Conservation (phyloP, 2,113 vertebrate species). For the Notothenia coriiceps region DNA sequence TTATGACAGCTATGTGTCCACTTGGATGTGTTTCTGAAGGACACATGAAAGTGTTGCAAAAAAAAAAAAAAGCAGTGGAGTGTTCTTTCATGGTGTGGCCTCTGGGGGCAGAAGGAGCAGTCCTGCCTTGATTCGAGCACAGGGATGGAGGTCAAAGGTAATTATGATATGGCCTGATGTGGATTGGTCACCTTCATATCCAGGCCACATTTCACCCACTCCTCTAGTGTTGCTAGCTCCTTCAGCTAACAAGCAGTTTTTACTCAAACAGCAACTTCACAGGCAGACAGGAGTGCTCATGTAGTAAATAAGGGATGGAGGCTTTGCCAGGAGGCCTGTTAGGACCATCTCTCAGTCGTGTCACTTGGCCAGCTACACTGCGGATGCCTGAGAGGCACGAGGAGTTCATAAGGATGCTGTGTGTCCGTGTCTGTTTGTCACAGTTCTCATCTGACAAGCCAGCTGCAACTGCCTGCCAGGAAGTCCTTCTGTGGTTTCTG, state of each 20-base stretch:
- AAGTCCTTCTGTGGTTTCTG: constrained; percentile 67
- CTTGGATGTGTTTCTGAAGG: constrained; percentile 71
- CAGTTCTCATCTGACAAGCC: constrained; percentile 61
- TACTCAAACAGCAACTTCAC: constrained; percentile 68
- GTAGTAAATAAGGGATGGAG: constrained; percentile 49
- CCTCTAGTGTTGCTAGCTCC: constrained; percentile 53
- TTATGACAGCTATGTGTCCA: constrained; percentile 55
- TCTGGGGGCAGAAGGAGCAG: constrained; percentile 65
- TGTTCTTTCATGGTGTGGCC: constrained; percentile 73
- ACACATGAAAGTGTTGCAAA: constrained; percentile 68
- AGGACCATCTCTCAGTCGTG: constrained; percentile 62
- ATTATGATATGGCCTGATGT: constrained; percentile 32
- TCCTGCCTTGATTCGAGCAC: constrained; percentile 58
- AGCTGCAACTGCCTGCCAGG: constrained; percentile 48
- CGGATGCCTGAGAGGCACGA: constrained; percentile 66
- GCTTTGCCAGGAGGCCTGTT: constrained; percentile 50
- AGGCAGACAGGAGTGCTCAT: constrained; percentile 56
- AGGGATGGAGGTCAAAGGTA: constrained; percentile 59
- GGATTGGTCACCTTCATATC: constrained; percentile 54
- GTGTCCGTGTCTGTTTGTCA: constrained; percentile 55
- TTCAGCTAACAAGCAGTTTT: constrained; percentile 74
- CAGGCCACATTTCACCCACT: constrained; percentile 47
- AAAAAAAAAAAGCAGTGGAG: constrained; percentile 68
- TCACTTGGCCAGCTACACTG: constrained; percentile 68
- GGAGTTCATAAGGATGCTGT: constrained; percentile 66